phyloP scores from a whole-genome alignment of 2,888 invertebrate genomes.

The Cheilosia vulpina region DNA sequence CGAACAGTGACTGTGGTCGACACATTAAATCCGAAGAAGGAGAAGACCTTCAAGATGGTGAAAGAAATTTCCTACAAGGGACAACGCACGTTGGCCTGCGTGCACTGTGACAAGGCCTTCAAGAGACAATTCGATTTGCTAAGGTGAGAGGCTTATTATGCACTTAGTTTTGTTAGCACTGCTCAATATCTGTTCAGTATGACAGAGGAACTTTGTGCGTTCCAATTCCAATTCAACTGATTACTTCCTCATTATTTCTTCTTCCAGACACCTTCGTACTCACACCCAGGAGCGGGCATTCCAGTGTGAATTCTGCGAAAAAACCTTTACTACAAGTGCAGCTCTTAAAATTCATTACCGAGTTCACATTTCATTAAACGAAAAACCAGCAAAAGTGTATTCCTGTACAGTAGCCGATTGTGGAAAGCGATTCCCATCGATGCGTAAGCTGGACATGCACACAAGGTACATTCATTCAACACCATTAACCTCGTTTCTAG shows the following conservation, averaged over 20 bases:
- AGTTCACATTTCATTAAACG: conserved; percentile 37
- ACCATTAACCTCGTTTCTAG: not conserved
- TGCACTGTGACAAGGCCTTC: conserved; percentile 78
- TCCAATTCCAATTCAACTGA: no score
- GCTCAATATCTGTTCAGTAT: no score
- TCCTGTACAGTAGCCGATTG: conserved; percentile 66
- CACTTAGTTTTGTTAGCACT: no score
- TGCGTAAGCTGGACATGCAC: conserved; percentile 75
- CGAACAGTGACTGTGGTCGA: conserved; percentile 68
- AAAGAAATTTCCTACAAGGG: conserved; percentile 70
- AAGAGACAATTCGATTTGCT: conserved; percentile 77
- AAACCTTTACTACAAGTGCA: conserved; percentile 75
- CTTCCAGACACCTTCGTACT: conserved; percentile 77
- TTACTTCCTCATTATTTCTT: not conserved
- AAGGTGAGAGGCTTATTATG: conserved; percentile 74
- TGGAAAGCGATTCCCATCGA: conserved; percentile 66
- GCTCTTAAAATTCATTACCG: conserved; percentile 76
- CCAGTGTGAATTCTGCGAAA: conserved; percentile 76
- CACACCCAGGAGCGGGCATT: conserved; percentile 78
- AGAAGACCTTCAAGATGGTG: conserved; percentile 66
- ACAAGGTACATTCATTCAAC: conserved; percentile 61
- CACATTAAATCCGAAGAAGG: conserved; percentile 71
- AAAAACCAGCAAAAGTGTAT: conserved; percentile 50
- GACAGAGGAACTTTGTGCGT: no score
- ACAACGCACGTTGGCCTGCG: conserved; percentile 76